Evolutionary conservation across 2,113 vertebrate genomes (phyloP).

Genomic region (Rhinolophus ferrumequinum): DNA sequence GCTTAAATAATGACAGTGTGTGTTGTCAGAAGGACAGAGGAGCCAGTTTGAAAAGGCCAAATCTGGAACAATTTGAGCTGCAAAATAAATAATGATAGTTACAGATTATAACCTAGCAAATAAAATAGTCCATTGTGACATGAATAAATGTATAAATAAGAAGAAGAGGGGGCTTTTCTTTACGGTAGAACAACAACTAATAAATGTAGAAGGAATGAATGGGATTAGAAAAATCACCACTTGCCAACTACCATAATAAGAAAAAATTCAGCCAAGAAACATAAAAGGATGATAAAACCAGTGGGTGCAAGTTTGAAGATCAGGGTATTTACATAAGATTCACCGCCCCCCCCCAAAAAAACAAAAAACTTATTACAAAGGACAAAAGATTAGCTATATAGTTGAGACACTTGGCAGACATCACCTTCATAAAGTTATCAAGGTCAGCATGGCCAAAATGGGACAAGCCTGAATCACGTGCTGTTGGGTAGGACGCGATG

Average conservation of each 20-base stretch:
- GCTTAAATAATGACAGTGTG: background rate
- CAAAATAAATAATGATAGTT: background rate
- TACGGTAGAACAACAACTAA: slow-evolving; percentile 4
- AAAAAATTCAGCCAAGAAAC: slow-evolving; percentile 9
- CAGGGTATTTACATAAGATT: background rate
- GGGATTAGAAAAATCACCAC: background rate
- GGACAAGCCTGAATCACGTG: background rate
- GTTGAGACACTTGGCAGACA: background rate
- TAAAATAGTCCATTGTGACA: background rate
- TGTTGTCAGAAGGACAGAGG: background rate
- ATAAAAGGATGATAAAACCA: background rate
- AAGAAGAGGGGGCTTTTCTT: background rate
- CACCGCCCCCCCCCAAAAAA: background rate
- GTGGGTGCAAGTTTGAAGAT: background rate
- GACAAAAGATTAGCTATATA: background rate
- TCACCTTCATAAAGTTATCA: background rate
- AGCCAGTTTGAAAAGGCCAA: slow-evolving; percentile 13
- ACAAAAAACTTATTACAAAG: background rate
- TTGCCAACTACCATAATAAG: background rate
- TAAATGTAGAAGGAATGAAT: background rate
- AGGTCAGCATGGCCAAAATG: background rate
- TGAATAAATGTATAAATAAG: background rate
- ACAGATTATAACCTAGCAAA: background rate
- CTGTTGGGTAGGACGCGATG: accelerated
- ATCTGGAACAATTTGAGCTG: background rate